phyloP scores from a whole-genome alignment of 2,797 vertebrate genomes.

The Leuciscus waleckii region DNA sequence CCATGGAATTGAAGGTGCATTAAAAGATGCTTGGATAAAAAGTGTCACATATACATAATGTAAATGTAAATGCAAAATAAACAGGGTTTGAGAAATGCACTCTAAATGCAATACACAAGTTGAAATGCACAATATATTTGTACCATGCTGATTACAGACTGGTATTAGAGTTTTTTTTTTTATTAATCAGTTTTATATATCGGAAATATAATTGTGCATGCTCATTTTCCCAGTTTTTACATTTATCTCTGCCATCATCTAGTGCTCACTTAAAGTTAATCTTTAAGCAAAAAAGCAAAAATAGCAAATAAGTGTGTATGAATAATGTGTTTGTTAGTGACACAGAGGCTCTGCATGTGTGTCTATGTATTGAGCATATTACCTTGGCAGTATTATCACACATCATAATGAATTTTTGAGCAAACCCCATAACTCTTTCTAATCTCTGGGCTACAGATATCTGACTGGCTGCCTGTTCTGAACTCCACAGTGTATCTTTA shows the following conservation, averaged over 20 bases:
- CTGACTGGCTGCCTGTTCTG: slow-evolving; percentile 46
- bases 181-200: background rate
- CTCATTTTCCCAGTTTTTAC: background rate
- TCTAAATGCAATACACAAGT: background rate
- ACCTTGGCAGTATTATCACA: background rate
- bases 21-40: background rate
- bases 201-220: background rate
- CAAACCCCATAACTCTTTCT: slow-evolving; percentile 29
- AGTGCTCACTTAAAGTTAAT: too few species aligned
- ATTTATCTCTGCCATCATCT: background rate
- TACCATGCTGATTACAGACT: background rate
- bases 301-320: background rate
- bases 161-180: background rate
- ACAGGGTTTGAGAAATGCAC: background rate
- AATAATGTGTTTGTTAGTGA: background rate
- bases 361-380: slow-evolving; percentile 37
- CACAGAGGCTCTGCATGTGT: background rate
- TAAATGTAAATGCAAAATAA: background rate
- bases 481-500: slow-evolving; percentile 61
- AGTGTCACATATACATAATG: background rate
- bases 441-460: slow-evolving; percentile 27
- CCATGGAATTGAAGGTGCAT: background rate
- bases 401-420: slow-evolving; percentile 1
- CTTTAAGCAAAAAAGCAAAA: too few species aligned
- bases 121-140: background rate